Base-by-base conservation (phyloP, 2,797 vertebrate species). In the Arrhamphus sclerolepis region DNA sequence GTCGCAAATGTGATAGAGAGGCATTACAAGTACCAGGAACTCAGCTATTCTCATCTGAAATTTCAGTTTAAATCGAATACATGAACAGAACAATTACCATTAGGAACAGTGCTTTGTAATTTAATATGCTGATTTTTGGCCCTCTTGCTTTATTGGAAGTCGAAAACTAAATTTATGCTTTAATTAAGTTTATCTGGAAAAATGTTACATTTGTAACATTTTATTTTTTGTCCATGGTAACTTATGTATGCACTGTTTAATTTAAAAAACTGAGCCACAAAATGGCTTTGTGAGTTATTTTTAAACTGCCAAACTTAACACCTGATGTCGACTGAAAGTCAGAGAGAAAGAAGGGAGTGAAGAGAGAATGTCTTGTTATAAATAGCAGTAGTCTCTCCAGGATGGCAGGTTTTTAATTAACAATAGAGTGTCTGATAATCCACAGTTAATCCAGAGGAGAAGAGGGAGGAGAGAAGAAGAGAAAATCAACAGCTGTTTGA, bases 391-490 rank as follows among this genome's bases (percentile, higher is more conserved):
- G 82, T 88, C 83, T 91, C 82, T 87, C 78, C 66, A 85, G 85
- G 82, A 90, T 80, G 84, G 83, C 83, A 81, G 87, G 74, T 85
- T 90, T 89, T 91, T 91, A 90, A 91, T 92, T 88, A 92, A 90
- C 82, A 91, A 89, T 87, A 83, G 82, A 85, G 80, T 26, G 72
- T 81, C 80, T 90, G 86, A 88, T 93, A 91, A 93, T 92, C 89
- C 89, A 86, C 75, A 62, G 72, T 89, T 91, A 91, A 92, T 92
- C 89, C 87, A 72, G 57, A 72, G 75, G 83, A 89, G 84, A 80
- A 86, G 78, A 81, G 77, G 82, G 85, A 88, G 82, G 75, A 80
- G 70, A 78, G 86, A 82, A 78, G 84, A 80, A 72, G 84, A 79
- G 77, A 83, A 83, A 88, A 82, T 70, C 78, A 84, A 87, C 72